phyloP scores from a whole-genome alignment of 2,797 vertebrate species.

The Myiothlypis chrysogaster region DNA sequence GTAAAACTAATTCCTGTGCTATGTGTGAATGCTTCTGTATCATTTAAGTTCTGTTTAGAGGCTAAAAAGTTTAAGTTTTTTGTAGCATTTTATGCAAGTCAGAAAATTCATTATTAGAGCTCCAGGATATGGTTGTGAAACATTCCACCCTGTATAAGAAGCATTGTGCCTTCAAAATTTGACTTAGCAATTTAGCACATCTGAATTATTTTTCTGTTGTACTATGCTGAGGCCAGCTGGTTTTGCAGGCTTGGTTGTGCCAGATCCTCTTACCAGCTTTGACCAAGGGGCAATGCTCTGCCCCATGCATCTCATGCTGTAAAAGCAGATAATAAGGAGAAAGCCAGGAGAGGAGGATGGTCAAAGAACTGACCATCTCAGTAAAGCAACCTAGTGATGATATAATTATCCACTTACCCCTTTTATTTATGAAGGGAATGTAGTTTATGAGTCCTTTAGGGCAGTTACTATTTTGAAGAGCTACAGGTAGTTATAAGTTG shows the following conservation, averaged over 20 bases:
- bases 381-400: background rate
- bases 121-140: background rate
- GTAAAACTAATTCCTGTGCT: background rate
- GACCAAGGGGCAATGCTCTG: background rate
- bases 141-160: background rate
- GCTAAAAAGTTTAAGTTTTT: background rate
- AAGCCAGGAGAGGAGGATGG: background rate
- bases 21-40: background rate
- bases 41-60: background rate
- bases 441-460: background rate
- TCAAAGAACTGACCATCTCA: background rate
- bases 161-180: accelerated
- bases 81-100: background rate
- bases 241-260: background rate
- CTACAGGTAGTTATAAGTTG: background rate
- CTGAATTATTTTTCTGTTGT: background rate
- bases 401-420: background rate
- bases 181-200: background rate
- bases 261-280: background rate
- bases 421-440: background rate
- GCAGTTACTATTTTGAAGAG: background rate
- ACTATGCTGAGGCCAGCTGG: background rate
- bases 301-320: background rate
- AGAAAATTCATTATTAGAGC: background rate
- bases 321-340: background rate